A percentile compares a stretch with the other conserved stretches of the same genome.
Evolutionary conservation across 2,888 invertebrate genomes (phyloP).

Genomic region (Lithophane socia): DNA sequence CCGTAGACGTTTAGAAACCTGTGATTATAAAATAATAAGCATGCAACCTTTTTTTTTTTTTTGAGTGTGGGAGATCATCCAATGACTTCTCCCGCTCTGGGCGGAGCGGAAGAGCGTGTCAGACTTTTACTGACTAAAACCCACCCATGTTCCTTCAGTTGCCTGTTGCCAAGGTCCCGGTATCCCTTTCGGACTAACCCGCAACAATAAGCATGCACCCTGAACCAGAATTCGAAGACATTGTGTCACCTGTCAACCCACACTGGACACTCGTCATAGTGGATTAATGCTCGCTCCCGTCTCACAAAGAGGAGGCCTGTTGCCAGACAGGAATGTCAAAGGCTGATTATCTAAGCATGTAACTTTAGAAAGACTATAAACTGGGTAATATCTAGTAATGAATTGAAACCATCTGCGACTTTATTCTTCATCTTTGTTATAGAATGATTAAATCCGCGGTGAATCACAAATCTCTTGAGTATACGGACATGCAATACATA

Average conservation of each 20-base stretch:
- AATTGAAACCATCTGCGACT: background rate
- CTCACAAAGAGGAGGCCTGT: too few relatives aligned
- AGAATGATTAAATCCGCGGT: slow-evolving; percentile 32
- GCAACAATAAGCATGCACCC: background rate
- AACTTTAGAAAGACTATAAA: background rate
- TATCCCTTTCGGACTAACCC: too few relatives aligned
- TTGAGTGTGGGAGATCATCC: too few relatives aligned
- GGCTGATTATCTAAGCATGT: background rate
- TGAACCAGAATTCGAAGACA: background rate
- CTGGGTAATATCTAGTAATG: background rate
- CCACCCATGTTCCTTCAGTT: too few relatives aligned
- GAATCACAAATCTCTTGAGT: slow-evolving; percentile 60
- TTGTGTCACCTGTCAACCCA: background rate
- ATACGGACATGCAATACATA: slow-evolving; percentile 49
- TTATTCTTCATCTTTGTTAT: slow-evolving; percentile 22
- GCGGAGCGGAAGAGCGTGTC: too few relatives aligned
- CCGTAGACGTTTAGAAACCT: background rate
- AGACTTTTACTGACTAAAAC: too few relatives aligned
- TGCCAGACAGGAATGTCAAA: background rate
- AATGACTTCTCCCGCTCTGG: too few relatives aligned
- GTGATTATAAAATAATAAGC: slow-evolving; percentile 7
- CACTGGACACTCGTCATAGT: too few relatives aligned
- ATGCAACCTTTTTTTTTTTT: too few relatives aligned
- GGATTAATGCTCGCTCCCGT: background rate
- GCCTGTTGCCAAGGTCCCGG: too few relatives aligned